Conservation (phyloP, 2,888 invertebrate genomes). For the Dioctria linearis region DNA sequence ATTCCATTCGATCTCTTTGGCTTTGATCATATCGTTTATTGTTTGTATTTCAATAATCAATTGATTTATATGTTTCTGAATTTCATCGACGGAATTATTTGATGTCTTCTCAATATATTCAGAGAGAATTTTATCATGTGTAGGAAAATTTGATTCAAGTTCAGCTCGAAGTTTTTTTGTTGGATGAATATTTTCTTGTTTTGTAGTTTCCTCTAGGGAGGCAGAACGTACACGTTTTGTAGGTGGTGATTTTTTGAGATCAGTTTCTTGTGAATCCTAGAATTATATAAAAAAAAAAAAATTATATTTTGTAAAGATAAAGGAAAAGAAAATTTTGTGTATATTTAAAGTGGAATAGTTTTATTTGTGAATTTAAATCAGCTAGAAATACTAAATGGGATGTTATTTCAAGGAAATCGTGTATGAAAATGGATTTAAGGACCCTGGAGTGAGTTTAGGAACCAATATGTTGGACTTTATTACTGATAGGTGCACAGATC, state of each 20-base stretch:
- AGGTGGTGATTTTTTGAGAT: slow-evolving; percentile 42
- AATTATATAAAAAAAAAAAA: not conserved
- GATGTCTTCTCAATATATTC: slow-evolving; percentile 78
- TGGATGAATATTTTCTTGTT: slow-evolving; percentile 60
- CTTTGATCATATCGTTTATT: slow-evolving; percentile 80
- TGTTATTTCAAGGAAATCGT: no score
- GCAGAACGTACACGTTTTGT: slow-evolving; percentile 52
- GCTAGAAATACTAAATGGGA: no score
- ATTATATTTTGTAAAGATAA: not conserved
- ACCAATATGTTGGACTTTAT: no score
- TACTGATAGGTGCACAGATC: no score
- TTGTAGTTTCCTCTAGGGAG: slow-evolving; percentile 46
- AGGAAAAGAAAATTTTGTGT: no score
- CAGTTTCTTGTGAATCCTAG: slow-evolving; percentile 33
- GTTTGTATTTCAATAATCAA: slow-evolving; percentile 79
- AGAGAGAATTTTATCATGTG: slow-evolving; percentile 76
- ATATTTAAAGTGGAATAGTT: no score
- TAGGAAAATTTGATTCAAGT: slow-evolving; percentile 73
- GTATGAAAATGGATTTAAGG: no score
- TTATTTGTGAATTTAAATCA: no score
- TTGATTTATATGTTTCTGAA: slow-evolving; percentile 78
- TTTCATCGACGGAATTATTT: slow-evolving; percentile 75
- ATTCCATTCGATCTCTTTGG: slow-evolving; percentile 91
- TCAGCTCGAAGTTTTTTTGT: slow-evolving; percentile 72
- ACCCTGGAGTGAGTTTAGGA: no score